Evolutionary conservation across 2,888 invertebrate genomes (phyloP).

Genomic region (Sphinx pinastri): DNA sequence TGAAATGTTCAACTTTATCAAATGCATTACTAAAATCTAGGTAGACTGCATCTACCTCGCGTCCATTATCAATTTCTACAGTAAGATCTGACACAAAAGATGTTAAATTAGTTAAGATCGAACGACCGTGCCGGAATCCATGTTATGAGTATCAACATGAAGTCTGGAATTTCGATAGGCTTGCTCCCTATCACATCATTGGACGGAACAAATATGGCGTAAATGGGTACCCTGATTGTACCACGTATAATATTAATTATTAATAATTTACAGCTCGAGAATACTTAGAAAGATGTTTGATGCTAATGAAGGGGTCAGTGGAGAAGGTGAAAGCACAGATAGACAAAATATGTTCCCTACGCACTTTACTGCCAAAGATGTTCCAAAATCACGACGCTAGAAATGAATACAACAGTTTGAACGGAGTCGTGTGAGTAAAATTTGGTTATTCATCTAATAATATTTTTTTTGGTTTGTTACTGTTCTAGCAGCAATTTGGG

Average conservation of each 20-base stretch:
- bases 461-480: neutral
- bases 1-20: too few species aligned
- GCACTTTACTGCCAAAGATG: slow-evolving; percentile 44
- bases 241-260: neutral
- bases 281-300: slow-evolving; percentile 47
- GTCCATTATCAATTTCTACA: too few species aligned
- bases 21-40: too few species aligned
- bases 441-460: neutral
- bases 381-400: slow-evolving; percentile 33
- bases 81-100: too few species aligned
- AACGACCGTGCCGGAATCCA: too few species aligned
- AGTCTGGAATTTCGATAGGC: too few species aligned
- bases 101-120: too few species aligned
- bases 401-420: slow-evolving; percentile 30
- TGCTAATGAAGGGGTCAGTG: slow-evolving; percentile 49
- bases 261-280: slow-evolving; percentile 43
- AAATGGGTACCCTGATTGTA: neutral
- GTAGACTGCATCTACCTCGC: too few species aligned
- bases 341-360: slow-evolving; percentile 50
- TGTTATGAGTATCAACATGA: too few species aligned
- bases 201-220: too few species aligned
- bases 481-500: too few species aligned
- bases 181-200: too few species aligned
- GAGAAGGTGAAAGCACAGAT: slow-evolving; percentile 49
- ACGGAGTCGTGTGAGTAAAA: slow-evolving; percentile 35